Base-by-base conservation (phyloP, 2,888 invertebrate genomes). In the Colletes collaris region DNA sequence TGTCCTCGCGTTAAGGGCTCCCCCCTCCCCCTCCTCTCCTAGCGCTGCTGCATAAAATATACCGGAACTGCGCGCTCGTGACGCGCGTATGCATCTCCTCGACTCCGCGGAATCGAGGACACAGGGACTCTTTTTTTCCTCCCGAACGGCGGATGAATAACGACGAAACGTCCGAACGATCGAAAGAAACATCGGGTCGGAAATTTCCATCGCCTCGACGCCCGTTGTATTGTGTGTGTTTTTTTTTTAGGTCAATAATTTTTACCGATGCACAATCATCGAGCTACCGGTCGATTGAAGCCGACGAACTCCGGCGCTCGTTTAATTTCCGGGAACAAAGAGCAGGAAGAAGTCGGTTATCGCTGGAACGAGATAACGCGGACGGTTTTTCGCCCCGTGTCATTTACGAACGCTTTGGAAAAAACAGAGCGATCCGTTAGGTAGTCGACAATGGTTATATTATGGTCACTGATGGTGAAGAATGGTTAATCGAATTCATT, bases 241-340 rank as follows among this genome's bases (percentile, higher is more conserved):
- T 27, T 27, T 40, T 81, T 79, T 83, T 82, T 62, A 76, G 79
- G 70, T 83, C 79, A 71, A 80, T 50, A 77, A 77, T 53, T 58
- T 72, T 16, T 49, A 46, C 37, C 50, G 50, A 50, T 37, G 6
- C 16, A 53, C 62, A 6, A 16, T 58, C 67, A 58, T 50, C 40
- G 40, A 13, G 11, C 10, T 10, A 4, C 16, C 13, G 49, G 2
- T 11, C 49, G 67, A 67, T 58, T 49, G 16, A 49, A 49, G 46
- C 44, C 56, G 56, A 53, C 67, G 58, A 49, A 13, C n/a, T 49
- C 11, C 35, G 46, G 37, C 13, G 40, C 13, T 67, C 58, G 1
- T 65, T 19, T 40, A 65, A 65, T 65, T 53, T 65, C 65, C 65
- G 27, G 52, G 40, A 53, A 40, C 40, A 66, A 66, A 55, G 40